Conservation (phyloP, 2,888 invertebrate genomes). For the Caenorhabditis sinica region DNA sequence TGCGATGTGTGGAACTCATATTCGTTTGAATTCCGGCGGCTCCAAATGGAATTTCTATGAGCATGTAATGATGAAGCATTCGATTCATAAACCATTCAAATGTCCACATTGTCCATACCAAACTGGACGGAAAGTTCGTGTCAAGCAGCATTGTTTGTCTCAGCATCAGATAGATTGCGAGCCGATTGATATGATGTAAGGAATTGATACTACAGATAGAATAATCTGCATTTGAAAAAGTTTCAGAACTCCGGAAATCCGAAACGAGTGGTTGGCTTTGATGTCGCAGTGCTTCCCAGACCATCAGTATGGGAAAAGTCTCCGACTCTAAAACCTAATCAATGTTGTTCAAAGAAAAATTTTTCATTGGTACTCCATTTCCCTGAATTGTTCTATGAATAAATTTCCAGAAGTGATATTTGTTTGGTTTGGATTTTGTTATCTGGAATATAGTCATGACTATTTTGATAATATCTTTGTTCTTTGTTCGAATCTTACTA, state of each 20-base stretch:
- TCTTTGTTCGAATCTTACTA: background rate
- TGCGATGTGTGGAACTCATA: conserved; percentile 49
- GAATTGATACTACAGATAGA: background rate
- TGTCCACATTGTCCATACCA: conserved; percentile 62
- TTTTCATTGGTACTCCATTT: no score
- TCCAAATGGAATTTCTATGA: conserved; percentile 72
- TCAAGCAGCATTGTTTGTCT: conserved; percentile 60
- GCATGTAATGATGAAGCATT: conserved; percentile 69
- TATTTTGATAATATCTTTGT: background rate
- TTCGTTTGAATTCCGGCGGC: conserved; percentile 63
- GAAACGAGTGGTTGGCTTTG: conserved; percentile 53
- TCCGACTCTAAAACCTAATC: background rate
- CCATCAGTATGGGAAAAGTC: conserved; percentile 54
- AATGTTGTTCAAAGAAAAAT: background rate
- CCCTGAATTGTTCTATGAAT: background rate
- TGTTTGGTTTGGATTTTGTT: background rate
- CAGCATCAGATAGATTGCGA: conserved; percentile 56
- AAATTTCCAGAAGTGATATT: background rate
- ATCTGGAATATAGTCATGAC: background rate
- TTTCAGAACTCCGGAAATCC: conserved; percentile 65
- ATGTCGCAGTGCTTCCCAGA: conserved; percentile 67
- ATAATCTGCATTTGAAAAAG: background rate
- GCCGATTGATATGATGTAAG: conserved; percentile 62
- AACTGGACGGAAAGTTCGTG: conserved; percentile 62
- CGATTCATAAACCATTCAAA: conserved; percentile 62